Evolutionary conservation across 2,888 invertebrate genomes (phyloP).

Genomic region (Chrysolina haemoptera): DNA sequence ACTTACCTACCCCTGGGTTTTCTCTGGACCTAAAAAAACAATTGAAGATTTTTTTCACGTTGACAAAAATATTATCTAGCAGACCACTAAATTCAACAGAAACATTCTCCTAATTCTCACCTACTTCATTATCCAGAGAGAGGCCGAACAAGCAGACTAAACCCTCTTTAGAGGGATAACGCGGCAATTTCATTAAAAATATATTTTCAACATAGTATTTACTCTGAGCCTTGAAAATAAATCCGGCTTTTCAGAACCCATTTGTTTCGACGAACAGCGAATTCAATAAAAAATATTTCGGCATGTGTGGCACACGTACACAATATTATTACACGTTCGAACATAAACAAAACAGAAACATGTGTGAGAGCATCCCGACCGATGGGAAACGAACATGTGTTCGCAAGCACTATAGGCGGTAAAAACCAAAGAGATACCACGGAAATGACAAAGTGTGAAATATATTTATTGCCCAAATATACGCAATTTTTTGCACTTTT

Average conservation of each 20-base stretch:
- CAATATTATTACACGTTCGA: constrained; percentile 54
- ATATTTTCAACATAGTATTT: constrained; percentile 2
- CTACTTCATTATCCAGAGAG: constrained; percentile 5
- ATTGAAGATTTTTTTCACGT: background rate
- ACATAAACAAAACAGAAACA: constrained; percentile 56
- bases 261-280: constrained; percentile 34
- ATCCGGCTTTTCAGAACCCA: constrained; percentile 37
- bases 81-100: background rate
- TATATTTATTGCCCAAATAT: constrained; percentile 43
- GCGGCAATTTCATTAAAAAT: constrained; percentile 10
- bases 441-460: constrained; percentile 51
- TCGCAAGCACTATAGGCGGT: constrained; percentile 45
- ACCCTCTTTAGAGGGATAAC: background rate
- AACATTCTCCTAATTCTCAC: background rate
- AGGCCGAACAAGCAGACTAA: constrained; percentile 1
- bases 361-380: constrained; percentile 45
- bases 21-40: too few relatives aligned
- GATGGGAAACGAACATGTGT: constrained; percentile 51
- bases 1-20: too few relatives aligned
- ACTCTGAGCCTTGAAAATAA: constrained; percentile 21
- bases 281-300: constrained; percentile 45
- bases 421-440: constrained; percentile 47
- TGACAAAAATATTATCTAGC: background rate
- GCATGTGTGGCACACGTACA: constrained; percentile 52
- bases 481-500: constrained; percentile 30